Base-by-base conservation (phyloP, 2,888 invertebrate species). In the Troides aeacus region DNA sequence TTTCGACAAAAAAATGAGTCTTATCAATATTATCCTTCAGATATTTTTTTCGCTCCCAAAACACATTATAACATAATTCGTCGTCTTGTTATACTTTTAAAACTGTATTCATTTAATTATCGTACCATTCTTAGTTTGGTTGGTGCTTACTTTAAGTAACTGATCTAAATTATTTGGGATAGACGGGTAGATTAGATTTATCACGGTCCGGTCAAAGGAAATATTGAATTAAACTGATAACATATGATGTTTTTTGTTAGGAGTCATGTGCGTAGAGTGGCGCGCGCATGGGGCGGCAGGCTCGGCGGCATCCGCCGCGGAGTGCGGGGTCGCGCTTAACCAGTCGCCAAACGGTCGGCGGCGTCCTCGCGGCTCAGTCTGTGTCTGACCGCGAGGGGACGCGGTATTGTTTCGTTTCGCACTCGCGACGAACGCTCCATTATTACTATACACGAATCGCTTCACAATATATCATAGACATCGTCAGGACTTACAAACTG, bases 341-440 rank as follows among this genome's bases (percentile, higher is more conserved):
- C 72, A 72, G 71, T 74, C 73, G 76, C 73, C 78, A 78, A 76
- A 77, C 79, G 77, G 73, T 75, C 75, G 73, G 74, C 87, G 88
- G 87, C 87, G 86, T 87, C 86, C 86, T 85, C 85, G 84, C 81
- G 81, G 79, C 80, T 87, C 89, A 90, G 90, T 90, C 86, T 82
- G 80, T 82, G 84, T 78, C 80, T 79, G 84, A 83, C 86, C 81
- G 81, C 84, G 84, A 82, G 79, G 78, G 81, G 77, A 21, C 78
- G 77, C 81, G 82, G 78, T 75, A 80, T 82, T 82, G 82, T 79
- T 79, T 74, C 76, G 77, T 76, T 76, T 76, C 77, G 74, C 71
- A 77, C 76, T 76, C 78, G 79, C 83, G 80, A 82, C 82, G 79
- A 80, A 80, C 82, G 82, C 79, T 81, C 82, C 79, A 82, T 77